A percentile compares a stretch with the other conserved stretches of the same genome.
Evolutionary conservation across 2,888 invertebrate genomes (phyloP).

Genomic region (Suillia variegata): DNA sequence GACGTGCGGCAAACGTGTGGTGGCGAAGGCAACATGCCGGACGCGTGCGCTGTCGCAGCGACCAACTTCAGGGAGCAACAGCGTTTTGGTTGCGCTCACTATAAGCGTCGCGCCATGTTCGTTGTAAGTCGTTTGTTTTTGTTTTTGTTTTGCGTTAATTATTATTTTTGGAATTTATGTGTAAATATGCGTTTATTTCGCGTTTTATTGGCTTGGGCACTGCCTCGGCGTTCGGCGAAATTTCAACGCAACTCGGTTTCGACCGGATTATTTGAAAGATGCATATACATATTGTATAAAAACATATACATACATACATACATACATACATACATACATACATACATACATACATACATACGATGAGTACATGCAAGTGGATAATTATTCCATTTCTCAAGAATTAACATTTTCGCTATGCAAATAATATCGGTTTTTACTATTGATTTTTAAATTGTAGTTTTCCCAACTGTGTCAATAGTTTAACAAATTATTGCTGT

Average conservation of each 20-base stretch:
- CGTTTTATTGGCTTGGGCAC: neutral
- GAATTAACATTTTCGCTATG: no score
- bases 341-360: neutral
- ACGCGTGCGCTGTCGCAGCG: neutral
- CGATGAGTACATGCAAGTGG: no score
- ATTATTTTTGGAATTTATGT: neutral
- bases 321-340: neutral
- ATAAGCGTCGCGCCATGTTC: slow-evolving; percentile 83
- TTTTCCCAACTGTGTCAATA: no score
- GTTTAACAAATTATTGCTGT: no score
- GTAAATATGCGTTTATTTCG: slow-evolving; percentile 2
- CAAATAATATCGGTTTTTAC: no score
- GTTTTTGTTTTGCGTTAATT: neutral
- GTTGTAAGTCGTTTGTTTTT: slow-evolving; percentile 68
- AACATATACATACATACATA: no score
- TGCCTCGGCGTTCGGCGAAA: neutral
- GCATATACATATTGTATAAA: neutral
- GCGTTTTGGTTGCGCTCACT: slow-evolving; percentile 76
- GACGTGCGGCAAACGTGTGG: no score
- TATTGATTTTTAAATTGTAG: no score
- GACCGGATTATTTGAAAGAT: neutral
- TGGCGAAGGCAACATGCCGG: neutral
- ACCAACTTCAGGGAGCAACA: slow-evolving; percentile 25
- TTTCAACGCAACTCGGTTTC: neutral
- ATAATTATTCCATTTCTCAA: no score